Evolutionary conservation across 2,113 vertebrate genomes (phyloP), one percentile per base, ranked within the genome.

Genomic region (Vidua chalybeata): DNA sequence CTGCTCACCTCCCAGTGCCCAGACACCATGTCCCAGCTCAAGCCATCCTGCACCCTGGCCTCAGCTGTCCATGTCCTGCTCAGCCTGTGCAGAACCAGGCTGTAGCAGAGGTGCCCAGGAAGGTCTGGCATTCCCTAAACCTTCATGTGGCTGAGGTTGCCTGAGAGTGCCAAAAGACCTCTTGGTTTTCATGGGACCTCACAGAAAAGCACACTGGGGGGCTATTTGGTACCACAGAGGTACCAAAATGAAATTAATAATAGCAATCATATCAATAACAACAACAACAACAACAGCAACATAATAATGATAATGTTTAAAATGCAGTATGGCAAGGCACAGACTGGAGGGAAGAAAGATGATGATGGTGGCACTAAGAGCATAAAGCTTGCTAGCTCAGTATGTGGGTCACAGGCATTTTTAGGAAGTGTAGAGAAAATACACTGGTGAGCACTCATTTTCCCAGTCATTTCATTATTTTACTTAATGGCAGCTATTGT

Each of bases 391-490:
- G 27, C 43, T 72, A 79, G 30, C 24, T 90, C n/a, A 12, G 13
- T 15, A 5, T 33, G 43, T 43, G 58, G 31, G 27, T 88, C 89
- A 82, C 11, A 11, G 33, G 67, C 27, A 88, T 86, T 76, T 78
- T 80, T 90, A 80, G 55, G 49, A 90, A 93, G 33, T 26, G 27
- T 39, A 84, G 54, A 79, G 62, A 90, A 79, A 78, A 87, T 14
- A 56, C 41, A 26, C 45, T 35, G 35, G 61, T 72, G 78, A 94
- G 39, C 17, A 41, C 43, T 69, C 37, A 82, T 61, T 48, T 87
- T 72, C 51, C 66, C 51, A 58, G 71, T 46, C 37, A 79, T 83
- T 95, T 93, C 78, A 83, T 90, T 91, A 55, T 87, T 85, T 91
- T 80, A 35, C 75, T 93, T 94, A 83, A 95, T 62, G 59, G 67